Evolutionary conservation across 2,113 vertebrate species (phyloP), one percentile per base, ranked within the genome.

Genomic region (Callipepla californica): DNA sequence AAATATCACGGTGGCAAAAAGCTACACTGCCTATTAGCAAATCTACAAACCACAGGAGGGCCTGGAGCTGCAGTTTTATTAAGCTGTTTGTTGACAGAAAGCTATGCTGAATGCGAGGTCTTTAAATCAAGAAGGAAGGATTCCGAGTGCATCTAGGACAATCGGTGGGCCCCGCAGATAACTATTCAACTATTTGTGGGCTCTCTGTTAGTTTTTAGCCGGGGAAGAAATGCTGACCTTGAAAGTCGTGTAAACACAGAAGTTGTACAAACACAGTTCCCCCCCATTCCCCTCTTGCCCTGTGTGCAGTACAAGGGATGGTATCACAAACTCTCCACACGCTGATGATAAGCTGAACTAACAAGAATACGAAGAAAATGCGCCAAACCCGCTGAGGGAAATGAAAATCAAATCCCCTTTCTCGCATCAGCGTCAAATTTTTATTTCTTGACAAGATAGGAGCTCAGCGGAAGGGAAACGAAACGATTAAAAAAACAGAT

Each of bases 391-490:
- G 0, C 45, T 26, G 42, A 90, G 94, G 90, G 96, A 93, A 97
- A 96, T 95, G 94, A 97, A 95, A 97, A 89, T 94, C 90, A 92
- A 94, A 87, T 95, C 97, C 96, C 94, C 90, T 96, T 96, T 85
- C 93, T 93, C 66, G 32, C 96, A 91, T 91, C 97, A 92, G 92
- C 80, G 23, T 96, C 97, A 91, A 93, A 95, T 97, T 96, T 97
- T 95, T 96, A 95, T 96, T 97, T 96, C 94, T 96, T 95, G 89
- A 96, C 96, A 96, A 94, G 96, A 96, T 44, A 96, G 92, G 87
- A 96, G 93, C 89, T 94, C 50, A 4, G 73, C 40, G 83, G 89
- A 94, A 97, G 69, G 91, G 89, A 97, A 94, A 96, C 93, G 44
- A 93, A 94, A 94, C 32, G 88, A 96, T 95, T 96, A 83, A 88